Base-by-base conservation (phyloP, 2,888 invertebrate species). In the Gonocerus acuteangulatus region DNA sequence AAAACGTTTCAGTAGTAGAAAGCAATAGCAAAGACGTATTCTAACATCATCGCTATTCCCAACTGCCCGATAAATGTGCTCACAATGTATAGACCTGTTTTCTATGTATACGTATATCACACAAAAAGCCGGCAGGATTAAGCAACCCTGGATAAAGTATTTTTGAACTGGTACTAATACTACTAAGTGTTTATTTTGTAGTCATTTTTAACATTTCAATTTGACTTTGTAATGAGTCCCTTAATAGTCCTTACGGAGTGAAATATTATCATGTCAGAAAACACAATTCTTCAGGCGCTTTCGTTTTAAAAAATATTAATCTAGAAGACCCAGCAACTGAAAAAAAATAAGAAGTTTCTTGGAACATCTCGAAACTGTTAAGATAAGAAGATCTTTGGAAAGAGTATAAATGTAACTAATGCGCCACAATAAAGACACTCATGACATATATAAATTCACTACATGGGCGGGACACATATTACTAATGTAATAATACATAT, bases 401-500 rank as follows among this genome's bases (percentile, higher is more conserved):
- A n/a, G 39, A 39, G 39, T 39, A 9, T 39, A 39, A 39, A 39
- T 11, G n/a, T 39, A 39, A 39, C 39, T 39, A 39, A 39, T 39
- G 39, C 15, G n/a, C 15, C 15, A 39, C 39, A 39, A 39, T 39
- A 39, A 39, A 39, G 39, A 4, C 39, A 39, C n/a, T 39, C 39
- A n/a, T 39, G 39, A 39, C 39, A 15, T n/a, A n/a, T 39, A 39
- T 39, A 39, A 39, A 39, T 39, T n/a, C n/a, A 9, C 39, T 39
- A 39, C 39, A 39, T 4, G 39, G n/a, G 39, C 39, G 39, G 39
- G 39, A 39, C 39, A 39, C 39, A 39, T 39, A n/a, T 39, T 39
- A 39, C 39, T 9, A 39, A 39, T 39, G 39, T 39, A 39, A 39
- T 39, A 39, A 39, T 39, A 39, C 39, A 39, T 39, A 39, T 39